Percentiles rank a stretch among this genome's conserved stretches.
These are phyloP conservation scores for Ptilodon capucinus DNA, from an alignment of 2,888 invertebrate species.

Conservation along the genomic window DNA sequence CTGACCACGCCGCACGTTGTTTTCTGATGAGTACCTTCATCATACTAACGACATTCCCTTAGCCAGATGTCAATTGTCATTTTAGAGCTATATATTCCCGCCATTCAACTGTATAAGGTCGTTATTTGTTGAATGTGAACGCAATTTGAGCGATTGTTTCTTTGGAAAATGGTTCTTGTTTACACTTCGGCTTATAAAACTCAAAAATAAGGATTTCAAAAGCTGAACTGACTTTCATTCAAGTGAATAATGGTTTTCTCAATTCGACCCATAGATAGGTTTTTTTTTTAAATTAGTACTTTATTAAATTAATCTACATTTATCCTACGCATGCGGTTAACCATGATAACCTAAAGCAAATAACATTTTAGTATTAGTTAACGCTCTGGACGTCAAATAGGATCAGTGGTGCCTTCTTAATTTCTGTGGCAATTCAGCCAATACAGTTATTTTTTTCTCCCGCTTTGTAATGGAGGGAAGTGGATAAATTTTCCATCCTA, in stretches of 20 bases:
- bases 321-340: no score
- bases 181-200: not conserved
- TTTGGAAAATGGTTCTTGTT: not conserved
- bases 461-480: no score
- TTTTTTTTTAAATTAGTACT: not conserved
- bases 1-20: constrained; percentile 17
- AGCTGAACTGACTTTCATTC: not conserved
- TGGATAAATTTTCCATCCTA: no score
- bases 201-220: not conserved
- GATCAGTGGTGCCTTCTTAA: no score
- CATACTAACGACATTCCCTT: constrained; percentile 29
- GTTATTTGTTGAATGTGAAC: constrained; percentile 6
- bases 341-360: no score
- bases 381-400: no score
- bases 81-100: not conserved
- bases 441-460: no score
- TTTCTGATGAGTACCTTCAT: constrained; percentile 39
- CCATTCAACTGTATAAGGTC: constrained; percentile 3
- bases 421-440: no score
- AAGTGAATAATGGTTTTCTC: not conserved
- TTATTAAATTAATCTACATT: no score
- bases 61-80: not conserved
- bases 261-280: no score
- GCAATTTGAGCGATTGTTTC: not conserved
- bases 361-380: no score